phyloP scores from a whole-genome alignment of 1,140 invertebrate species.

The Spodoptera frugiperda region DNA sequence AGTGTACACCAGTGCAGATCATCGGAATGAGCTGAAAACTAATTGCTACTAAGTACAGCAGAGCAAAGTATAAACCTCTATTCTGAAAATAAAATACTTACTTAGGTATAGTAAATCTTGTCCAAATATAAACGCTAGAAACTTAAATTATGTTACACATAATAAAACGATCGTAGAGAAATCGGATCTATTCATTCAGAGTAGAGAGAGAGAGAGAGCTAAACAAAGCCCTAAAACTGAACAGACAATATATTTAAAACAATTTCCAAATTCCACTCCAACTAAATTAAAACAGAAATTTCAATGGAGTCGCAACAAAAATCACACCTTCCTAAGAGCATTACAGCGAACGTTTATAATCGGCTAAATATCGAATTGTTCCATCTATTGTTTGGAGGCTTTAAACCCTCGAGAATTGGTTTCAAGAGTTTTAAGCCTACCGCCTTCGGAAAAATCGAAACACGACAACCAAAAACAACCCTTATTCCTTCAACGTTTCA shows the following conservation, averaged over 20 bases:
- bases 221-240: background rate
- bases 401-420: slow-evolving; percentile 83
- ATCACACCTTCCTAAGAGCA: slow-evolving; percentile 83
- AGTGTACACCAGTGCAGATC: too few species aligned
- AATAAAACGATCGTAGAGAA: background rate
- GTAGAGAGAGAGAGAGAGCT: too few species aligned
- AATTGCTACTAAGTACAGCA: too few species aligned
- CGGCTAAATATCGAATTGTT: slow-evolving; percentile 86
- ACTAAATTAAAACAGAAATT: slow-evolving; percentile 40
- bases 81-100: too few species aligned
- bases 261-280: slow-evolving; percentile 23
- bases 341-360: slow-evolving; percentile 82
- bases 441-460: slow-evolving; percentile 75
- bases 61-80: too few species aligned
- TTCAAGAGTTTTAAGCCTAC: slow-evolving; percentile 83
- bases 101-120: too few species aligned
- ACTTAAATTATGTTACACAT: too few species aligned
- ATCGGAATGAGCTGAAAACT: too few species aligned
- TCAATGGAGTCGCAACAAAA: slow-evolving; percentile 67
- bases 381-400: slow-evolving; percentile 82
- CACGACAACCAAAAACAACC: slow-evolving; percentile 54
- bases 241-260: slow-evolving; percentile 19
- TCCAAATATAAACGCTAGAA: too few species aligned
- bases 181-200: background rate
- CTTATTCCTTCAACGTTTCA: slow-evolving; percentile 56